Evolutionary conservation across 2,113 vertebrate species (phyloP), one percentile per base, ranked within the genome.

Genomic region (Neolamprologus devosi): DNA sequence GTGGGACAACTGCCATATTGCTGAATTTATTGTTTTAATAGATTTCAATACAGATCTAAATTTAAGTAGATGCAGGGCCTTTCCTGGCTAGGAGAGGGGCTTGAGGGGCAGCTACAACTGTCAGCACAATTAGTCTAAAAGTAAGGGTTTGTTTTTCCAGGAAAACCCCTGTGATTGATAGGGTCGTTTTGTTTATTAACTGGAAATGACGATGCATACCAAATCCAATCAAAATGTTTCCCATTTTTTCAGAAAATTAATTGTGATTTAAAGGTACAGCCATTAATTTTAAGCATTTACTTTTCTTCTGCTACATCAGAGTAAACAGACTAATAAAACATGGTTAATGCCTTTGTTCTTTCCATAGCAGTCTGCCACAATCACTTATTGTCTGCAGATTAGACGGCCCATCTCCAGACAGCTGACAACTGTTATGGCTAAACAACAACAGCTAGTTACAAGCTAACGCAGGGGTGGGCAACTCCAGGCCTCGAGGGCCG

Each of bases 241-340:
- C 3, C 37, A 23, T 9, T 70, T 70, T 70, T 16, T 70, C n/a
- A 16, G 65, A 70, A 0, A 70, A 70, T 70, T 0, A 23, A 42
- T 70, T 70, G 13, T 23, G 65, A 70, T 23, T 70, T 16, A 42
- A 70, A 65, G 19, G 60, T 21, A 65, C 33, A 37, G 60, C 19
- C 10, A 65, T 37, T 65, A 5, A 65, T 65, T 65, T 37, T 8
- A 37, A 65, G 10, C 10, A 65, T n/a, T 65, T 65, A 65, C 0
- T n/a, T 37, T 65, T 37, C 4, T 37, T 65, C 60, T 65, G 33
- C 1, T 1, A 37, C 33, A 65, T 65, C 2, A 37, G 60, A 37
- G 10, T 65, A 37, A 65, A 21, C 33, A 65, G 19, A 13, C 10
- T 21, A 37, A 21, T 37, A 65, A 13, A 8, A 21, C 17, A 37